Evolutionary conservation across 1,140 invertebrate genomes (phyloP), one percentile per base, ranked within the genome.

Genomic region (Forficula auricularia): DNA sequence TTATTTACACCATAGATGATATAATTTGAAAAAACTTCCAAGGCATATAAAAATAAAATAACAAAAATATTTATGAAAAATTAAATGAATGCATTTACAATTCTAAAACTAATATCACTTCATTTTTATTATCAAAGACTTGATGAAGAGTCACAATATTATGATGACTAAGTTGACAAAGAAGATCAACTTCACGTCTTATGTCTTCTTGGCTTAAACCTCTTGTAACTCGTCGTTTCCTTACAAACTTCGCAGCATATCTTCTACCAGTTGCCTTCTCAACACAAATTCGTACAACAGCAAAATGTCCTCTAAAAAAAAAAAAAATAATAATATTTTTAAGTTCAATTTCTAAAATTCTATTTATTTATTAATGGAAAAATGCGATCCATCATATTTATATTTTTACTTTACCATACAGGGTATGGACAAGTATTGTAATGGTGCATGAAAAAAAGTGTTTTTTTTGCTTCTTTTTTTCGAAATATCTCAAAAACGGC

Each of bases 181-280:
- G 56, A 48, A 77, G 66, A 30, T 70, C 67, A 44, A 73, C 69
- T 59, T 77, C 75, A 35, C 74, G 64, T 39, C 64, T 58, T 44
- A 71, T 70, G 42, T 73, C 71, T 47, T 64, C 66, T 44, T 66
- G 55, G 33, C 67, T 60, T 12, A 72, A 66, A 40, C 62, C 51
- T 62, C 68, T 59, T 52, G 69, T 64, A 45, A 67, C 66, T 41
- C 76, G 61, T 34, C 73, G 58, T 50, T 79, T 79, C 46, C 72
- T 63, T 51, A 82, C 74, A 52, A 72, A 77, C 59, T 82, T 82
- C 48, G 77, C 79, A 12, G 79, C 79, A 58, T 70, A 82, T 41
- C 70, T 58, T 12, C 58, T 48, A 2, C 70, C 66, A 3, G 69
- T 71, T 48, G 66, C 61, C 41, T 65, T 57, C 50, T 78, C 67